Evolutionary conservation across 2,113 vertebrate genomes (phyloP), one percentile per base, ranked within the genome.

Genomic region (Malurus cyaneus): DNA sequence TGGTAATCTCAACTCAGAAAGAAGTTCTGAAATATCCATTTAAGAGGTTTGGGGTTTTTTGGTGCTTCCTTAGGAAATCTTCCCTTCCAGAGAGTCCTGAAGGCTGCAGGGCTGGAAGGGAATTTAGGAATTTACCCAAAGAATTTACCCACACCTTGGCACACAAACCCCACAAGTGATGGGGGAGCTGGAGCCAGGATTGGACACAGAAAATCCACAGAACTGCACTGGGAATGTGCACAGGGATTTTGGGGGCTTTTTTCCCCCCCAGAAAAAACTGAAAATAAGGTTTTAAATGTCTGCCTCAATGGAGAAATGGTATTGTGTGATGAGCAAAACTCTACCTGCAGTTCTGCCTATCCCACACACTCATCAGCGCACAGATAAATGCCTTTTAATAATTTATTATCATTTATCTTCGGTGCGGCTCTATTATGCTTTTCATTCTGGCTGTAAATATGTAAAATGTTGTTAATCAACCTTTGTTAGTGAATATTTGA

Each of bases 401-500:
- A 96, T 90, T 96, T 96, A 92, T 96, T 94, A 53, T 72, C 70
- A 54, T 80, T 78, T 97, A 83, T 60, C 59, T 96, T 94, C 26
- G 3, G 72, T 73, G 92, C 93, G 89, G 89, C 83, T 94, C 95
- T 89, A 95, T 95, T 96, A 83, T 94, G 86, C 79, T 95, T 96
- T 97, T 93, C 71, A 77, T 84, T 94, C 92, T 84, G 52, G 92
- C 80, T 92, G 96, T 97, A 97, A 96, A 95, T 97, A 95, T 92
- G 88, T 85, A 96, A 96, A 96, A 86, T 41, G 65, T 71, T 34
- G 83, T 94, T 97, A 94, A 97, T 97, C 97, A 97, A 93, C 88
- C 79, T 96, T 97, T 96, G 94, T 97, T 96, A 92, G 92, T 71
- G 94, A 92, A 92, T 93, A 92, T 96, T 96, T 96, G 96, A 95